These are phyloP conservation scores for Charadrius vociferus DNA, from an alignment of 2,113 vertebrate species.

Conservation along the genomic window DNA sequence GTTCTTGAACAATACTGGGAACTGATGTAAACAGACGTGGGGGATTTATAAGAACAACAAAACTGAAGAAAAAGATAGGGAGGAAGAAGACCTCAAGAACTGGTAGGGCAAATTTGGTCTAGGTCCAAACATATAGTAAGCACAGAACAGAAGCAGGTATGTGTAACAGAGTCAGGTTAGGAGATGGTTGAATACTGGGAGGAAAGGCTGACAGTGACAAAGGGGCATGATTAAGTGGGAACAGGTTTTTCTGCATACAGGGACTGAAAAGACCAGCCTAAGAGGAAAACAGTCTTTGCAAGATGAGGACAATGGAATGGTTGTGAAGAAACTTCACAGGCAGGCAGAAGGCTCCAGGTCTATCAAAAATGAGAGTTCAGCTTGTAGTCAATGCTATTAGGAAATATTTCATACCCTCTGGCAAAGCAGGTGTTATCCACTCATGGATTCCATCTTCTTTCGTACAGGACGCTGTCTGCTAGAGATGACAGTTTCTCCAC, in stretches of 20 bases:
- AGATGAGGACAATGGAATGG: background rate
- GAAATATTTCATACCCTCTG: background rate
- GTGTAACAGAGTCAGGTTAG: background rate
- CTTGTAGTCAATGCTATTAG: background rate
- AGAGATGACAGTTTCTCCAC: background rate
- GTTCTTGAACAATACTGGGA: background rate
- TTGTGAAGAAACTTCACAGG: background rate
- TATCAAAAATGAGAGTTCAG: background rate
- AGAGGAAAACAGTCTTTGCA: background rate
- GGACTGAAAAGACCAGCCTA: background rate
- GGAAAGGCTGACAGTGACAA: background rate
- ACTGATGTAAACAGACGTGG: accelerated
- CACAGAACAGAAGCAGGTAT: background rate
- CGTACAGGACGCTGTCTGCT: background rate
- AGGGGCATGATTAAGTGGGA: background rate
- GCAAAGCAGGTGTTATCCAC: background rate
- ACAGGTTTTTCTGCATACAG: background rate
- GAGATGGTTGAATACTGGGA: accelerated
- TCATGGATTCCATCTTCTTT: background rate
- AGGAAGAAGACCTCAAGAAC: background rate
- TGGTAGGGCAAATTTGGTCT: background rate
- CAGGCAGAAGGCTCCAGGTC: background rate
- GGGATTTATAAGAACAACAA: background rate
- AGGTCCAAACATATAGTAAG: background rate
- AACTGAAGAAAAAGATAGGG: background rate